Percentiles rank a stretch among this genome's conserved stretches.
These are phyloP conservation scores for Callospermophilus lateralis DNA, from an alignment of 2,113 vertebrate genomes.

Conservation along the genomic window DNA sequence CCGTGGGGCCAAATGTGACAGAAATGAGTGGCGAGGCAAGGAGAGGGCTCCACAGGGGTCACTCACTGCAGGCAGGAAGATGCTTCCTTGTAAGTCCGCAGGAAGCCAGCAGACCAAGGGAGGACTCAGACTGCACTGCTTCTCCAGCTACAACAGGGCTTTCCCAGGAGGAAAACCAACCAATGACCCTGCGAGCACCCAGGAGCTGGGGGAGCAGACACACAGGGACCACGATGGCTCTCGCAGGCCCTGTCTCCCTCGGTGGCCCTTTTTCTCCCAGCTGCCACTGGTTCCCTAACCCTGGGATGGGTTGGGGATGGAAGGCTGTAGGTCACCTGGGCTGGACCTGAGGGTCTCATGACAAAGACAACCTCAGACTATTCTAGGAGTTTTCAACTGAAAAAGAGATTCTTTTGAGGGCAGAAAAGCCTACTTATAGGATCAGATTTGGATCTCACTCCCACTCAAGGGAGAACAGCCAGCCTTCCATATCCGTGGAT, in stretches of 20 bases:
- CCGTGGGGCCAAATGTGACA: background rate
- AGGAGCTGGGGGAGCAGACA: no score
- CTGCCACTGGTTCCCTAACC: background rate
- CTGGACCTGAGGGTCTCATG: background rate
- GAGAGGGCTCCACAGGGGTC: background rate
- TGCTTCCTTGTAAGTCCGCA: background rate
- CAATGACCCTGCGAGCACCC: background rate
- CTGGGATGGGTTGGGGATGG: background rate
- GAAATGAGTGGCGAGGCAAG: no score
- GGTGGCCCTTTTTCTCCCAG: background rate
- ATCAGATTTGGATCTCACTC: no score
- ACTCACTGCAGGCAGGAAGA: background rate
- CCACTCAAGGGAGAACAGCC: no score
- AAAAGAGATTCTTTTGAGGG: no score
- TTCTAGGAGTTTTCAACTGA: no score
- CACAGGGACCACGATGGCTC: no score
- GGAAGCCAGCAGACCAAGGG: background rate
- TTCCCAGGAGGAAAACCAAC: background rate
- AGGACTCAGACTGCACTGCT: no score
- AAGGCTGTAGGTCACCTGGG: background rate
- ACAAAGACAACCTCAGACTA: background rate
- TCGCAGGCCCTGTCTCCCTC: no score
- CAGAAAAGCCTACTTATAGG: no score
- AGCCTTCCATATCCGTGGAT: no score
- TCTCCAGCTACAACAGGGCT: background rate